phyloP scores from a whole-genome alignment of 2,113 vertebrate species.

The Epinephelus fuscoguttatus region DNA sequence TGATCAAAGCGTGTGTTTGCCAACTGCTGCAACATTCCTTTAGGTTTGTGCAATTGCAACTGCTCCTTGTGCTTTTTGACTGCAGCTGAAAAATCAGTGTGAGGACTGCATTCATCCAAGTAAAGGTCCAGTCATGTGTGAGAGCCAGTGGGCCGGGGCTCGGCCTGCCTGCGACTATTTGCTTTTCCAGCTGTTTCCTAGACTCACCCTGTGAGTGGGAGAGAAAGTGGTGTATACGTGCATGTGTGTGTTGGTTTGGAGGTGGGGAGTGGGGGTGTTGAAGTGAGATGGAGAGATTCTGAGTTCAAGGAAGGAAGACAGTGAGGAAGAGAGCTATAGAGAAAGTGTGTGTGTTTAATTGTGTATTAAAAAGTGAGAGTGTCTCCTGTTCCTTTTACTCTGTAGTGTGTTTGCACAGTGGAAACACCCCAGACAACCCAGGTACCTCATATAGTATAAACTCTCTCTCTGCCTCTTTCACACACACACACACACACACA shows the following conservation, averaged over 20 bases:
- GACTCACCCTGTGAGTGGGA: conserved; percentile 70
- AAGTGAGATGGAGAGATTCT: conserved; percentile 57
- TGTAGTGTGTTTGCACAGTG: conserved; percentile 51
- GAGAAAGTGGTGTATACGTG: conserved; percentile 56
- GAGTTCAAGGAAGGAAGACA: conserved; percentile 58
- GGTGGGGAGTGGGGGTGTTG: conserved; percentile 7
- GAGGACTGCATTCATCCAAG: conserved; percentile 79
- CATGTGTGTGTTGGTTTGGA: conserved; percentile 39
- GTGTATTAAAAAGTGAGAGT: conserved; percentile 11
- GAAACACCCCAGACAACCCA: conserved; percentile 50
- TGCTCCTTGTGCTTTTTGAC: conserved; percentile 57
- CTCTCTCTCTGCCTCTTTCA: conserved; percentile 12
- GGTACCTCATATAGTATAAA: conserved; percentile 24
- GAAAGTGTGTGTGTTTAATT: conserved; percentile 31
- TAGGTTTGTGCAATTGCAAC: conserved; percentile 63
- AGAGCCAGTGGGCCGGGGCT: conserved; percentile 65
- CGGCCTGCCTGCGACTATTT: conserved; percentile 74
- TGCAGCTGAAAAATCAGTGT: conserved; percentile 70
- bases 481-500: not conserved
- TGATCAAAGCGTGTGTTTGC: conserved; percentile 67
- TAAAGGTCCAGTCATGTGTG: conserved; percentile 73
- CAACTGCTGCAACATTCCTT: conserved; percentile 62
- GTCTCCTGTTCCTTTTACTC: conserved; percentile 42
- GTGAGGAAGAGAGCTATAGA: conserved; percentile 45
- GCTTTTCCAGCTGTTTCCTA: conserved; percentile 84